Evolutionary conservation across 2,888 invertebrate species (phyloP), one percentile per base, ranked within the genome.

Genomic region (Microctonus aethiopoides): DNA sequence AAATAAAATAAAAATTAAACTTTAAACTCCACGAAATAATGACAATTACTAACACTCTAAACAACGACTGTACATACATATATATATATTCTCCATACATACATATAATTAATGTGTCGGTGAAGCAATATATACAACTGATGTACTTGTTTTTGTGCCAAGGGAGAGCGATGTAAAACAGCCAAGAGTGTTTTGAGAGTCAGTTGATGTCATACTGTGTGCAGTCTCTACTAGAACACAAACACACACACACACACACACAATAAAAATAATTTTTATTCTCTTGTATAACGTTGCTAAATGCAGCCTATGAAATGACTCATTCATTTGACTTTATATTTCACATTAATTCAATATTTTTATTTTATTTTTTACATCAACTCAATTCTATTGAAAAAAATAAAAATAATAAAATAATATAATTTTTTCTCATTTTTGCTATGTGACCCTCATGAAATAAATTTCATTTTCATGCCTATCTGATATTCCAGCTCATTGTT

Each of bases 191-290:
- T 68, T n/a, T n/a, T n/a, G 69, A 71, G 67, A 74, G 77, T 76
- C 76, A 77, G 75, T 76, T 77, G 77, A 77, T 77, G 76, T 76
- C 74, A 76, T 74, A 70, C 41, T 57, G 41, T 60, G 65, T 59
- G 63, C 46, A 51, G 16, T 0, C 46, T n/a, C 52, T 46, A 36
- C 56, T 46, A 63, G 22, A 36, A 60, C 16, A 57, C 51, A 26
- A 26, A 60, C 6, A n/a, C n/a, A 41, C n/a, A 41, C 4, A 41
- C n/a, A 41, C 4, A 41, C 39, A 39, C n/a, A n/a, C n/a, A 2
- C n/a, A 39, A n/a, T 16, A 4, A 16, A n/a, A 16, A n/a, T 7
- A 16, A 46, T n/a, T n/a, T n/a, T n/a, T 46, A 46, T 16, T 46
- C 4, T 46, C 7, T 46, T n/a, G 9, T 46, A 39, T 13, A 67